Conservation (phyloP, 2,888 invertebrate species). For the Euzetes globulus region DNA sequence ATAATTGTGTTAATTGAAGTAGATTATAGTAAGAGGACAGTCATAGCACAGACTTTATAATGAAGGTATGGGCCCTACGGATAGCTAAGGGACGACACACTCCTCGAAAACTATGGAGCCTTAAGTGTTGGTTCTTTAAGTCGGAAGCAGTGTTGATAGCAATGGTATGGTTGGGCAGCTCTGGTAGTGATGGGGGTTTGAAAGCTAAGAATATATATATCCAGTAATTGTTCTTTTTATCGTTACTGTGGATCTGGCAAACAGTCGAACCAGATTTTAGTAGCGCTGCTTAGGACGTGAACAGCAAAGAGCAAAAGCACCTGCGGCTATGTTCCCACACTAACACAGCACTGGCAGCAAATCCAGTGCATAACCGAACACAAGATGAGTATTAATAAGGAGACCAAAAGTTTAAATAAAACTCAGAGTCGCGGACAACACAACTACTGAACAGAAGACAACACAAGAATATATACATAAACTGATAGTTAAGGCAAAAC, state of each 20-base stretch:
- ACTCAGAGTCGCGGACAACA: background rate
- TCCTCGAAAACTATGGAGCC: constrained; percentile 10
- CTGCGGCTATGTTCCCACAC: constrained; percentile 19
- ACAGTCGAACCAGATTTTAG: constrained; percentile 9
- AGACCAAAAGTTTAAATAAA: background rate
- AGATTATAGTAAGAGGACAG: background rate
- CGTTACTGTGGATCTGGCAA: constrained; percentile 5
- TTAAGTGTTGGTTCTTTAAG: constrained; percentile 1
- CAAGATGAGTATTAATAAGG: background rate
- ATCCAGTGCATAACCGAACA: background rate
- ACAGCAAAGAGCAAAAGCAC: constrained; percentile 5
- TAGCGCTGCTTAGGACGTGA: background rate
- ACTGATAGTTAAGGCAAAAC: background rate
- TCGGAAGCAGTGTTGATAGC: constrained; percentile 12
- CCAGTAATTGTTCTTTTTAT: constrained; percentile 23
- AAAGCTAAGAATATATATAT: background rate
- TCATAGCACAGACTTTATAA: background rate
- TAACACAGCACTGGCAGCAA: constrained; percentile 9
- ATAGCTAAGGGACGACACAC: constrained; percentile 11
- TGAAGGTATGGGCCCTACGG: background rate
- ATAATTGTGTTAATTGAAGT: constrained; percentile 3
- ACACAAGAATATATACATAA: background rate
- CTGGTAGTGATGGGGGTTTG: constrained; percentile 8
- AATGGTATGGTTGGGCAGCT: background rate
- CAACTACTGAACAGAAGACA: background rate